Percentiles rank a stretch among this genome's conserved stretches.
These are phyloP conservation scores for Salvator merianae DNA, from an alignment of 2,113 vertebrate species.

Conservation along the genomic window DNA sequence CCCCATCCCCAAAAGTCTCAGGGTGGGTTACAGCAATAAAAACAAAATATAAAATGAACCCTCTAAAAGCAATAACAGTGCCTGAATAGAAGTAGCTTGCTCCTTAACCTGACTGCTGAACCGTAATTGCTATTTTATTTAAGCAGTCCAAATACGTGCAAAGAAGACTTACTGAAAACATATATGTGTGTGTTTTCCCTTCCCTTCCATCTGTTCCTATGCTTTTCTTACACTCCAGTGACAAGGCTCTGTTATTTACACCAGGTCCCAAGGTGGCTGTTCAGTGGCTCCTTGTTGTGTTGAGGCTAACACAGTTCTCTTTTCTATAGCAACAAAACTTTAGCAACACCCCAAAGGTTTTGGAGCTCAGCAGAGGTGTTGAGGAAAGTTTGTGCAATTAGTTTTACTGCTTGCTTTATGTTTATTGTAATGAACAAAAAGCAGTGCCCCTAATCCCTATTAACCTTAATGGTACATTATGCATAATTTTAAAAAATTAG, in stretches of 20 bases:
- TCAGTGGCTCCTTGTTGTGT: constrained; percentile 31
- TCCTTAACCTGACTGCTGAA: constrained; percentile 9
- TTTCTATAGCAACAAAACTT: constrained; percentile 18
- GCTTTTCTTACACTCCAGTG: constrained; percentile 7
- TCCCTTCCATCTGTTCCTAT: constrained; percentile 27
- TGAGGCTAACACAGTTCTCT: constrained; percentile 18
- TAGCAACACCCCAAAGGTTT: neutral
- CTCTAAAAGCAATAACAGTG: too few species aligned
- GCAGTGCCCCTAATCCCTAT: neutral
- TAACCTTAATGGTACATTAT: neutral
- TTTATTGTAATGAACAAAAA: constrained; percentile 42
- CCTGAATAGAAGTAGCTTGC: neutral
- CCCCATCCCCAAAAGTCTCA: too few species aligned
- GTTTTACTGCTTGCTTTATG: constrained; percentile 41
- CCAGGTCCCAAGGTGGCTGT: constrained; percentile 35
- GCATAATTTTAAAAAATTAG: constrained; percentile 48
- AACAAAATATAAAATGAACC: too few species aligned
- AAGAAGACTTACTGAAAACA: constrained; percentile 3
- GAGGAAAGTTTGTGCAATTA: constrained; percentile 35
- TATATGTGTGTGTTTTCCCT: constrained; percentile 14
- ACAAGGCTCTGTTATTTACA: constrained; percentile 37
- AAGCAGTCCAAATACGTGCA: neutral
- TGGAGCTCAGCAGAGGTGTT: constrained; percentile 1
- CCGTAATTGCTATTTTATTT: constrained; percentile 34
- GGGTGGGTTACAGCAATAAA: too few species aligned